These are phyloP conservation scores for Synaphobranchus kaupii DNA, from an alignment of 2,797 vertebrate species.

Conservation along the genomic window DNA sequence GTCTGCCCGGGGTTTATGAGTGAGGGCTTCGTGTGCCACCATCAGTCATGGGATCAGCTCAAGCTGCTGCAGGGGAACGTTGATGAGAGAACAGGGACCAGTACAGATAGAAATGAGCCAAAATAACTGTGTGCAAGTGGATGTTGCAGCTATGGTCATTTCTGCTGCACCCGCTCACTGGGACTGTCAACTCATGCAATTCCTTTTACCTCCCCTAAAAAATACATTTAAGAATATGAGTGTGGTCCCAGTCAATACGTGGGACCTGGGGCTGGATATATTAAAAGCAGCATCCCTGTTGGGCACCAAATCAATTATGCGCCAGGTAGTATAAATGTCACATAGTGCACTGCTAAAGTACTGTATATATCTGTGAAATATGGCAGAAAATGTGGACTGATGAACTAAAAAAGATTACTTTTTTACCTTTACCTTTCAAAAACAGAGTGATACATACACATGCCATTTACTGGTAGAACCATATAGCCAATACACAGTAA, in stretches of 20 bases:
- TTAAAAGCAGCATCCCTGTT: neutral
- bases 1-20: neutral
- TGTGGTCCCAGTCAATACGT: neutral
- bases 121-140: neutral
- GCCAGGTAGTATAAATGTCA: neutral
- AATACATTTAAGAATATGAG: neutral
- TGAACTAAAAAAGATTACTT: neutral
- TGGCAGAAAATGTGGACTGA: neutral
- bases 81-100: neutral
- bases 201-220: neutral
- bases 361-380: neutral
- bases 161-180: conserved; percentile 37
- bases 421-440: neutral
- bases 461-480: neutral
- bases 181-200: conserved; percentile 15
- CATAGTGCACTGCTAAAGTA: neutral
- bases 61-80: neutral
- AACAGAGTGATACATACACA: neutral
- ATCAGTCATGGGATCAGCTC: neutral
- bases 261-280: no score
- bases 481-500: neutral
- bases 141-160: conserved; percentile 24
- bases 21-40: neutral
- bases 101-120: neutral
- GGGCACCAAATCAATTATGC: neutral